Percentiles rank a stretch among this genome's conserved stretches.
phyloP scores from a whole-genome alignment of 2,113 vertebrate genomes.

The Rhinichthys klamathensis region DNA sequence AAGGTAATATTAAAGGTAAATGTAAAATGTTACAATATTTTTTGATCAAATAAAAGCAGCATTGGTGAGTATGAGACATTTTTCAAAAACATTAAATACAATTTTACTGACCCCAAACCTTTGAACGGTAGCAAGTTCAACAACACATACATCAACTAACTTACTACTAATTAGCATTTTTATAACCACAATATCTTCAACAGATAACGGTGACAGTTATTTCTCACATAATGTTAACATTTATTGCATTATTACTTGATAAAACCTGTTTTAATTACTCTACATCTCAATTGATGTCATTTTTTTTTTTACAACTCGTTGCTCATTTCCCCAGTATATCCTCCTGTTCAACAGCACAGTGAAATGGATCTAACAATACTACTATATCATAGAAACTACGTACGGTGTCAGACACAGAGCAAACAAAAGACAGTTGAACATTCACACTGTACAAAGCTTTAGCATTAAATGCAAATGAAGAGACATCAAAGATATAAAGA shows the following conservation, averaged over 20 bases:
- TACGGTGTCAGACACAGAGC: neutral
- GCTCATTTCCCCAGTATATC: neutral
- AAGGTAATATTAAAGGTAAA: too few relatives aligned
- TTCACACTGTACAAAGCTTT: neutral
- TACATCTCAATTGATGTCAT: neutral
- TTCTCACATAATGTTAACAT: conserved; percentile 21
- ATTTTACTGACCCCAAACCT: neutral
- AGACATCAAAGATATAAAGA: neutral
- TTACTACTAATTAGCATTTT: neutral
- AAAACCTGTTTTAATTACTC: neutral
- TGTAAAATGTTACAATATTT: too few relatives aligned
- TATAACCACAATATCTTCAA: neutral
- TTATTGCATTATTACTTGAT: neutral
- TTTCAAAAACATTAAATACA: neutral
- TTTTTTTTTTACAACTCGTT: neutral
- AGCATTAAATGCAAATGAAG: neutral
- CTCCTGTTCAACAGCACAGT: neutral
- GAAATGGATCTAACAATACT: neutral
- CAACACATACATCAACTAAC: neutral
- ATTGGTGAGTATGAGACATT: neutral
- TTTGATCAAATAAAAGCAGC: neutral
- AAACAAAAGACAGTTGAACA: neutral
- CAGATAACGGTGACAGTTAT: neutral
- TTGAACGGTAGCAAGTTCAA: neutral
- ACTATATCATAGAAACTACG: neutral